Base-by-base conservation (phyloP, 2,888 invertebrate species). In the Sphinx pinastri region DNA sequence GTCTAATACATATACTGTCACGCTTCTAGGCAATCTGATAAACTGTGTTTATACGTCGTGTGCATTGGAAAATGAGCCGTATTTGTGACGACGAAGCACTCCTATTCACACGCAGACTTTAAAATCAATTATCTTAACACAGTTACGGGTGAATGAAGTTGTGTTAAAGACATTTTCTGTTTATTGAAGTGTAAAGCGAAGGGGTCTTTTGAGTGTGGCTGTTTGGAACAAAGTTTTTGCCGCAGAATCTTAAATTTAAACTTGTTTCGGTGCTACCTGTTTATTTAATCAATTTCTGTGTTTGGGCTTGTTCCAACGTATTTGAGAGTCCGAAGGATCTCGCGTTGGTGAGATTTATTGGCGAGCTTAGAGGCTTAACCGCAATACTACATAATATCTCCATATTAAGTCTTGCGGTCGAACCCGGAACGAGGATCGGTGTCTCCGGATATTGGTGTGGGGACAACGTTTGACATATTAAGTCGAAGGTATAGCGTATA, bases 131-230 rank as follows among this genome's bases (percentile, higher is more conserved):
- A 78, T 72, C 71, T 71, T 74, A 76, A 74, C 76, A 71, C 73
- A 72, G 76, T 80, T 77, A 77, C 70, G 75, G 71, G 51, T 76
- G 72, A 77, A 78, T 79, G 74, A 71, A 78, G 74, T 76, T 74
- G 73, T 69, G 75, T 72, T 76, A 73, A 82, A 77, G 77, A 76
- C 71, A 77, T 80, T 82, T 79, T 76, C 77, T 75, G 76, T 82
- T 75, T 77, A 79, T 77, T 77, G 75, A 74, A 80, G 75, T 76
- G 75, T 75, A 73, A 52, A 74, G 70, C 57, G 74, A 76, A 74
- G 75, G 72, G 75, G 70, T 78, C 73, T 70, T 72, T 77, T 73
- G 75, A 71, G 73, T 72, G 73, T 70, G 68, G 70, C 73, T 68
- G 72, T 68, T 77, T 73, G 68, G 69, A 74, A 74, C 70, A 72